These are phyloP conservation scores for Dorcus hopei DNA, from an alignment of 2,888 invertebrate species.

Conservation along the genomic window DNA sequence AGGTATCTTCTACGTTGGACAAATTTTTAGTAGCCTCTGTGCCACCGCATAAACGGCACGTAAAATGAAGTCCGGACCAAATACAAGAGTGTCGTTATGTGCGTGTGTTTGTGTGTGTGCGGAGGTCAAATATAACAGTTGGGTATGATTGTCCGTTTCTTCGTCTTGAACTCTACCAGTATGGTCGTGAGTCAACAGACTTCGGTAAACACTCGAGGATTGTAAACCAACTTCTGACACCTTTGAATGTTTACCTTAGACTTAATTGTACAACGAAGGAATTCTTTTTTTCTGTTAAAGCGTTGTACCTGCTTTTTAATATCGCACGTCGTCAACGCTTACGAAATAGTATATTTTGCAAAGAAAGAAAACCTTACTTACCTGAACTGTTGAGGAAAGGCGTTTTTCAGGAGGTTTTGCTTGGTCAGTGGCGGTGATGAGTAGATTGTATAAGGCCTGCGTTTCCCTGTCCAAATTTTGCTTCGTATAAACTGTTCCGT, in stretches of 20 bases:
- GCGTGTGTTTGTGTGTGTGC: too few species aligned
- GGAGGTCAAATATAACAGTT: slow-evolving; percentile 15
- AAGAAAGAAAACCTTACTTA: slow-evolving; percentile 37
- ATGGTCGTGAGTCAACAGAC: neutral
- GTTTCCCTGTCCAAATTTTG: slow-evolving; percentile 79
- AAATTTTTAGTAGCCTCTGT: too few species aligned
- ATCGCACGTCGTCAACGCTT: neutral
- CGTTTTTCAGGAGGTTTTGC: slow-evolving; percentile 70
- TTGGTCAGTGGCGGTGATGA: slow-evolving; percentile 82
- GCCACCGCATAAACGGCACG: too few species aligned
- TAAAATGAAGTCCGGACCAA: too few species aligned
- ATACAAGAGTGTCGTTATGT: too few species aligned
- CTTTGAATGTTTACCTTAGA: slow-evolving; percentile 20
- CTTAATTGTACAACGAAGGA: slow-evolving; percentile 21
- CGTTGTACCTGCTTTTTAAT: neutral
- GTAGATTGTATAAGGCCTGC: slow-evolving; percentile 75
- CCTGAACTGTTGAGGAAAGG: slow-evolving; percentile 85
- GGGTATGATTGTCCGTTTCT: neutral
- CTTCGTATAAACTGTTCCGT: slow-evolving; percentile 80
- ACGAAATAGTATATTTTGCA: neutral
- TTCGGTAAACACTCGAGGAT: slow-evolving; percentile 1
- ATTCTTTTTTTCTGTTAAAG: slow-evolving; percentile 11
- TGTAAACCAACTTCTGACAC: slow-evolving; percentile 5
- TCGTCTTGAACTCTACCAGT: neutral
- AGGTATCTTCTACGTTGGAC: too few species aligned